These are phyloP conservation scores for Drepana falcataria DNA, from an alignment of 2,888 invertebrate species.

Conservation along the genomic window DNA sequence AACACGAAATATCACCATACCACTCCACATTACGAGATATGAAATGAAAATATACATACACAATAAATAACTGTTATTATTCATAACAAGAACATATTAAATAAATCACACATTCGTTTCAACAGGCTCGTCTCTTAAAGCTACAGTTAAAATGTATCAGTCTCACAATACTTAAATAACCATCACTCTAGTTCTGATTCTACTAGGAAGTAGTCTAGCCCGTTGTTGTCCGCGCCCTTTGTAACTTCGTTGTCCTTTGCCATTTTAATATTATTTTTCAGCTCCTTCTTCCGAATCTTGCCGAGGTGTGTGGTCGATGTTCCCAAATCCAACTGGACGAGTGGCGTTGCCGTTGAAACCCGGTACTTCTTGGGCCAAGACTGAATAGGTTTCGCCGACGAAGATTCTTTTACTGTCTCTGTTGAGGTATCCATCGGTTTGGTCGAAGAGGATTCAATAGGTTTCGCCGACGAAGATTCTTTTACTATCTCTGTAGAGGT, in stretches of 20 bases:
- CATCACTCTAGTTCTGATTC: conserved; percentile 40
- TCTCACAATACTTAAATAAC: conserved; percentile 38
- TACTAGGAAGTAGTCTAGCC: conserved; percentile 51
- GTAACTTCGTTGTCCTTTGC: conserved; percentile 66
- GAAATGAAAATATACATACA: conserved; percentile 34
- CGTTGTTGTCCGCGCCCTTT: conserved; percentile 55
- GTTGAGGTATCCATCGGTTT: conserved; percentile 4
- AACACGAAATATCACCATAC: conserved; percentile 28
- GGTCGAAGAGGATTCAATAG: conserved; percentile 13
- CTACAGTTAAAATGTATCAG: conserved; percentile 36
- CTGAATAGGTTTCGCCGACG: conserved; percentile 13
- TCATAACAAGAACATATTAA: conserved; percentile 47
- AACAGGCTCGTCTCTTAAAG: conserved; percentile 23
- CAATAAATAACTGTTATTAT: conserved; percentile 67
- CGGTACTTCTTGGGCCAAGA: neutral
- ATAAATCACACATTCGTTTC: conserved; percentile 11
- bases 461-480: conserved; percentile 16
- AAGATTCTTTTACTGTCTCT: conserved; percentile 8
- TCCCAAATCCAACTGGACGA: conserved; percentile 46
- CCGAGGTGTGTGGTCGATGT: conserved; percentile 64
- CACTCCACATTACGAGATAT: conserved; percentile 12
- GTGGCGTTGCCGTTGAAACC: conserved; percentile 14
- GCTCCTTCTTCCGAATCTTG: conserved; percentile 70
- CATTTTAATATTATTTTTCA: conserved; percentile 55
- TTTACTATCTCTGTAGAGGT: conserved; percentile 5